phyloP scores from a whole-genome alignment of 2,888 invertebrate genomes.

The Erynnis tages region DNA sequence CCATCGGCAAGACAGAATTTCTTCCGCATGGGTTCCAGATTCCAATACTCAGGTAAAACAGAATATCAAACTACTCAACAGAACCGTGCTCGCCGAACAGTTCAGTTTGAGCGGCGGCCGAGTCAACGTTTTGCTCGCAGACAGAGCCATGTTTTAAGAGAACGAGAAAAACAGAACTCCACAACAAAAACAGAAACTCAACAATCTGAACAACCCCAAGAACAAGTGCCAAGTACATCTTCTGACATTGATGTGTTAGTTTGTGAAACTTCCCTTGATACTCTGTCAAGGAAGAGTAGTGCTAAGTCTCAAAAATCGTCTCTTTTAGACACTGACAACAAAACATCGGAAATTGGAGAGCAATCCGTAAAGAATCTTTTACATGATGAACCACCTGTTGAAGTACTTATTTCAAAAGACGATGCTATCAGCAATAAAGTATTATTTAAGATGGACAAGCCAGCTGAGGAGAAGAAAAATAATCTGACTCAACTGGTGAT shows the following conservation, averaged over 20 bases:
- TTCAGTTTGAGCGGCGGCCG: constrained; percentile 97
- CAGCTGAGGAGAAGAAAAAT: constrained; percentile 61
- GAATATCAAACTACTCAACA: constrained; percentile 98
- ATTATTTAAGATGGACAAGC: constrained; percentile 68
- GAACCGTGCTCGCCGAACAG: constrained; percentile 94
- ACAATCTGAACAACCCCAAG: constrained; percentile 51
- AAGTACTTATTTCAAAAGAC: constrained; percentile 67
- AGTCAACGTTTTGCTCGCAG: constrained; percentile 97
- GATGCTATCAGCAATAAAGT: constrained; percentile 75
- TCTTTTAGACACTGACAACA: constrained; percentile 56
- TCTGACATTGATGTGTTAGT: constrained; percentile 45
- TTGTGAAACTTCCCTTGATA: constrained; percentile 50
- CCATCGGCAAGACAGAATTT: constrained; percentile 96
- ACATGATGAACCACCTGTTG: constrained; percentile 63
- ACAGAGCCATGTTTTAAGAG: constrained; percentile 93
- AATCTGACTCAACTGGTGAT: constrained; percentile 68
- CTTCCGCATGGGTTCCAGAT: constrained; percentile 99
- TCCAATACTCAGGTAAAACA: constrained; percentile 96
- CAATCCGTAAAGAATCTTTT: constrained; percentile 64
- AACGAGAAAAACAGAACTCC: constrained; percentile 85
- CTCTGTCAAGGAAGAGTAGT: constrained; percentile 78
- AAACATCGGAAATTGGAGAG: constrained; percentile 55
- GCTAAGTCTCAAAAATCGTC: constrained; percentile 80
- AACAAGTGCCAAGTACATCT: constrained; percentile 59
- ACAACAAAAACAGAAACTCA: constrained; percentile 56